Base-by-base conservation (phyloP, 2,797 vertebrate species). In the Neomorphus geoffroyi region DNA sequence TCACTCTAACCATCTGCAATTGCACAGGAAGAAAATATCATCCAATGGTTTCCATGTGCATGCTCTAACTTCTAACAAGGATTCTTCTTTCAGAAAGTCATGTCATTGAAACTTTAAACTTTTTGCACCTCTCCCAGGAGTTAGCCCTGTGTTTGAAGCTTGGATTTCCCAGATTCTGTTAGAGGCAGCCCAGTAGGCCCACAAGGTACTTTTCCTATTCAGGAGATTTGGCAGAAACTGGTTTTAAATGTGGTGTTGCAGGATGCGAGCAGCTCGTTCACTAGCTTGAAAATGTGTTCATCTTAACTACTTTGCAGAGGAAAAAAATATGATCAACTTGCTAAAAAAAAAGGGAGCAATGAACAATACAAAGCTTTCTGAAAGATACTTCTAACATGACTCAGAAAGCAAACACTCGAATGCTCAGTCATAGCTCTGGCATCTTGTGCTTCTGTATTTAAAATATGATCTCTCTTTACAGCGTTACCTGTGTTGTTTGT, bases 191-290 rank as follows among this genome's bases (percentile, higher is more conserved):
- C 48, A 9, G 50, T 39, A 43, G 17, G 15, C 18, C 75, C 62
- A 43, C 0, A 1, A 35, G 24, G 15, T 37, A 13, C n/a, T 88
- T 89, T 41, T 80, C 50, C 30, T 66, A 19, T 0, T 0, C 72
- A 53, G 54, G 24, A 81, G 50, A 74, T 72, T 48, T 79, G 80
- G 46, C 43, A 87, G 62, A 13, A 82, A 72, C 39, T 39, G n/a
- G 8, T 71, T 81, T 84, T 46, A 88, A 85, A 88, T 11, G 13
- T 1, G 0, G 2, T 23, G 67, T 45, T 82, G 39, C 43, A 54
- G 54, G 46, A 69, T 26, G 39, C 39, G 28, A 12, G 27, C 45
- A 74, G 11, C 41, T 92, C 32, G 37, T 82, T 88, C 71, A 24
- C 56, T 32, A 53, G 57, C 75, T 74, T 77, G 79, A 85, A 87